Evolutionary conservation across 2,113 vertebrate genomes (phyloP), one percentile per base, ranked within the genome.

Genomic region (Trogon surrucura): DNA sequence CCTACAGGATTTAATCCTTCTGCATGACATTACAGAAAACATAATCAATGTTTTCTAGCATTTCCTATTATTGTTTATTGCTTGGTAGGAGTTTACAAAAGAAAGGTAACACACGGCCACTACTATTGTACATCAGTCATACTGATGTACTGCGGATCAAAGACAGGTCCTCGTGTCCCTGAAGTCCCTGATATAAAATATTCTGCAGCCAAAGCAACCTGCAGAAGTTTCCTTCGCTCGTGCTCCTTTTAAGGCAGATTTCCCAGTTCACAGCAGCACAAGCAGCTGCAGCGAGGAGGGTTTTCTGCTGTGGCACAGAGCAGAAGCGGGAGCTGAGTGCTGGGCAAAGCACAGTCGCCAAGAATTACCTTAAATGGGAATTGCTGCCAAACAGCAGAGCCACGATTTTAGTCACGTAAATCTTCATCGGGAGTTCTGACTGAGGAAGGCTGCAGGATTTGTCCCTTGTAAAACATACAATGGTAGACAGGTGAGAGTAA

Each of bases 201-300:
- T 66, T 66, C 64, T 22, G 23, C 26, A 73, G 83, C 44, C 91
- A 73, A 47, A 81, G 44, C 27, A 18, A 6, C 11, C 6, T 3
- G 6, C 18, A 18, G 10, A 12, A n/a, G 26, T 13, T 54, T 26
- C 60, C 64, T 71, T 26, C 67, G 26, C 69, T 61, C 38, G 0
- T 3, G 45, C 48, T 61, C 45, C 26, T 56, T 29, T 56, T n/a
- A 12, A 32, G 51, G 54, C 22, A 16, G 27, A 1, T 74, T 78
- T 73, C 75, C 80, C 77, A 32, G 0, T 17, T 16, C 34, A 2
- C 48, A 51, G 61, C 66, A 47, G 4, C 1, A 1, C 0, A 8
- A 54, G 64, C 61, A 50, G 61, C 5, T 26, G 26, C 8, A 32
- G 18, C 2, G 22, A 60, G 29, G 1, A 13, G 57, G 50, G 30